Conservation (phyloP, 2,797 vertebrate species). For the Scolopax rusticola region DNA sequence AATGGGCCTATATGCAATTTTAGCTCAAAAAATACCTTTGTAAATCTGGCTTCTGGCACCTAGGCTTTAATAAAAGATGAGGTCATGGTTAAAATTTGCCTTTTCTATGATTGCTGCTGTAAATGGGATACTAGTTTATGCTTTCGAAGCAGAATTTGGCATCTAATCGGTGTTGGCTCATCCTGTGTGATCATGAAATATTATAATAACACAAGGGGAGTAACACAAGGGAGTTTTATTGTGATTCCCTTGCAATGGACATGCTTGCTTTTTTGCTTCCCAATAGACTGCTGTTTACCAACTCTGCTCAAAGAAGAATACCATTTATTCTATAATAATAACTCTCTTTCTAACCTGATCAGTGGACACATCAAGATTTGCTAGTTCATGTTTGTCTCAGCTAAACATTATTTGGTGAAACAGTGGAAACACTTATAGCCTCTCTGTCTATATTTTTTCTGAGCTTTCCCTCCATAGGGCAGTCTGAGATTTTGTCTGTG, state of each 20-base stretch:
- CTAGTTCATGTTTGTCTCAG: background rate
- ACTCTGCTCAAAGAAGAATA: background rate
- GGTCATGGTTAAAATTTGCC: background rate
- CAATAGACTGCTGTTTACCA: background rate
- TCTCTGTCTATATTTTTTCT: background rate
- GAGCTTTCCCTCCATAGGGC: background rate
- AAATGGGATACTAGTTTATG: background rate
- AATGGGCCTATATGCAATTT: background rate
- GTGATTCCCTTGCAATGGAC: background rate
- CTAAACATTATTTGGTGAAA: background rate
- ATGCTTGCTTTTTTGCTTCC: background rate
- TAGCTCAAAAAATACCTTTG: background rate
- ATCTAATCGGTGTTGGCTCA: conserved; percentile 16
- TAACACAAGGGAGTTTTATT: background rate
- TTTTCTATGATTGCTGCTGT: background rate
- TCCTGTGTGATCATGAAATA: background rate
- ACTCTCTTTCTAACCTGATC: background rate
- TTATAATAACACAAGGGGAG: background rate
- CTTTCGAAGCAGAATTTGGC: background rate
- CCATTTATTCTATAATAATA: background rate
- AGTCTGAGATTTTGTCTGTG: background rate
- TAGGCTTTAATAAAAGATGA: background rate
- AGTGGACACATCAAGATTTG: background rate
- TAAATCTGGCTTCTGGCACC: background rate
- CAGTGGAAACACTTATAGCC: background rate